Evolutionary conservation across 1,140 invertebrate genomes (phyloP), one percentile per base, ranked within the genome.

Genomic region (Zaprionus lachaisei): DNA sequence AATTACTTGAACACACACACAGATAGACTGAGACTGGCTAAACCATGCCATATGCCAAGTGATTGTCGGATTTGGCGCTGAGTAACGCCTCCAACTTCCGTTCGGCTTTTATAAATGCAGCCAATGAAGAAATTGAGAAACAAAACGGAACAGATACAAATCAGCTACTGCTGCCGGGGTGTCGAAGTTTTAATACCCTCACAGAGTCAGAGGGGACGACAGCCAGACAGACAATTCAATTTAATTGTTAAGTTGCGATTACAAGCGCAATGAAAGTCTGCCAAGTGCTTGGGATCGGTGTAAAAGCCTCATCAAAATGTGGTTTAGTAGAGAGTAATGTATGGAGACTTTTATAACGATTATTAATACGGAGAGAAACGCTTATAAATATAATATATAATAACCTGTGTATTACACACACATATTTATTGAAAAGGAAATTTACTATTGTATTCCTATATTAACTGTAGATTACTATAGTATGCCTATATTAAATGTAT

Each of bases 61-160:
- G 83, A 78, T 85, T 86, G 77, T 78, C 81, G 80, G 85, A 90
- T 90, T 89, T 89, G 81, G 79, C 78, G 70, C 77, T 87, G 84
- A 76, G 84, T 68, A 90, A 89, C 84, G 84, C 84, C 84, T 89
- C 79, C 84, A 85, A 89, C 84, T 89, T 89, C 84, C 85, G 84
- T 90, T 90, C 44, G 75, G 37, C 38, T 65, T 83, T 83, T 68
- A 47, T 47, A 69, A 83, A 65, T 84, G 71, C 67, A 79, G 65
- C 61, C 55, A 66, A 54, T 57, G 26, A 24, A 58, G 60, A 56
- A 73, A 74, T 54, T 64, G 56, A 54, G 41, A 74, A 54, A 63
- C 47, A 58, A 37, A 56, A 65, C n/a, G 20, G 66, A 66, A 72
- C 20, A 55, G 63, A 31, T 26, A 26, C 31, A 34, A 34, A 34